Percentiles rank a stretch among this genome's conserved stretches.
phyloP scores from a whole-genome alignment of 2,888 invertebrate species.

The Drosophila diplacantha region DNA sequence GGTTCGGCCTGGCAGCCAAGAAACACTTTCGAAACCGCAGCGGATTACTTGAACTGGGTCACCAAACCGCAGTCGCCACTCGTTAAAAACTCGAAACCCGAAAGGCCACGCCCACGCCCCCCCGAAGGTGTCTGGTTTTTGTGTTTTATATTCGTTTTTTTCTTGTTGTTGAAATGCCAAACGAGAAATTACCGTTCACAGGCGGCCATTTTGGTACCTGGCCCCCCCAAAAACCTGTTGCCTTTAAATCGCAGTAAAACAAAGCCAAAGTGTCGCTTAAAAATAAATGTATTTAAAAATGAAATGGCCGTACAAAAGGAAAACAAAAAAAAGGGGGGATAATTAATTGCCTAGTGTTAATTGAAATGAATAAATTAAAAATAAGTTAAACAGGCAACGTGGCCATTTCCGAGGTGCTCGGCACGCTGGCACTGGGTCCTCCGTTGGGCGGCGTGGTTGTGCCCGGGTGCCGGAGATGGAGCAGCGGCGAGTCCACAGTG shows the following conservation, averaged over 20 bases:
- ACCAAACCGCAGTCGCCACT: conserved; percentile 34
- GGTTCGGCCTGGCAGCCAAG: conserved; percentile 7
- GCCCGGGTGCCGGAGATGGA: conserved; percentile 44
- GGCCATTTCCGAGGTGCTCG: conserved; percentile 26
- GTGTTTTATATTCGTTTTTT: background rate
- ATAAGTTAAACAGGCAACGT: conserved; percentile 32
- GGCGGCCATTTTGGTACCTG: conserved; percentile 19
- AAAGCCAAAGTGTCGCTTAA: conserved; percentile 26
- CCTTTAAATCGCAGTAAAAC: conserved; percentile 4
- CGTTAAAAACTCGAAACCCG: background rate
- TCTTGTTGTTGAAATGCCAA: conserved; percentile 7
- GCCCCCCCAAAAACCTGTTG: conserved; percentile 29
- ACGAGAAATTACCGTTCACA: conserved; percentile 25
- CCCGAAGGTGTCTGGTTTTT: conserved; percentile 30
- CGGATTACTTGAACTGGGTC: conserved; percentile 32
- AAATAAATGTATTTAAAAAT: conserved; percentile 41
- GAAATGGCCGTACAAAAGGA: conserved; percentile 17
- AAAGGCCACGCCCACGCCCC: conserved; percentile 32
- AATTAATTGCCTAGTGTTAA: conserved; percentile 39
- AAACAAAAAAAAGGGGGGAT: conserved; percentile 10
- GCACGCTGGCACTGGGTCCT: background rate
- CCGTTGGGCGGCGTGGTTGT: conserved; percentile 29
- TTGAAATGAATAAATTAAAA: conserved; percentile 30
- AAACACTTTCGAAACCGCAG: conserved; percentile 38
- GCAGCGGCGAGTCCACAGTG: conserved; percentile 65